Percentiles rank a stretch among this genome's conserved stretches.
Conservation (phyloP, 2,113 vertebrate genomes). For the Ailuropoda melanoleuca region DNA sequence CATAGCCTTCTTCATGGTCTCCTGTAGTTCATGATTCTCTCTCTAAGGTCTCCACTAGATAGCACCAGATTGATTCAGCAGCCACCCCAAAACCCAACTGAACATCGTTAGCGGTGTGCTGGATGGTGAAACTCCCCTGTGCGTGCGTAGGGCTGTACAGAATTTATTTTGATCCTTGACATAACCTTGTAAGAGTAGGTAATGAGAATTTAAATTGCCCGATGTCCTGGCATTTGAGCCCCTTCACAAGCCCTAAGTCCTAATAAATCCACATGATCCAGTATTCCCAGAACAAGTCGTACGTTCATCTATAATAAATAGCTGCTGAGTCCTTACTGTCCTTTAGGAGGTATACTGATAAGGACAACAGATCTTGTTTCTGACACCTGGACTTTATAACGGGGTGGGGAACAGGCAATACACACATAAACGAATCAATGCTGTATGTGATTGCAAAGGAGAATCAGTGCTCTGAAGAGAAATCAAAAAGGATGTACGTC, state of each 20-base stretch:
- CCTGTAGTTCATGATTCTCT: neutral
- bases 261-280: neutral
- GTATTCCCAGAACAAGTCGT: neutral
- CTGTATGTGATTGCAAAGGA: neutral
- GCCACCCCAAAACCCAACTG: neutral
- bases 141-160: neutral
- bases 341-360: neutral
- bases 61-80: neutral
- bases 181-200: neutral
- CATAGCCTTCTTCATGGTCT: neutral
- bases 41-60: neutral
- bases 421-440: neutral
- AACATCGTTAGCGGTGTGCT: neutral
- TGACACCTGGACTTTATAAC: neutral
- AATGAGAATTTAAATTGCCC: neutral
- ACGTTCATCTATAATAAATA: neutral
- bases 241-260: neutral
- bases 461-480: neutral
- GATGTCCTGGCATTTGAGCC: neutral
- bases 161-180: neutral
- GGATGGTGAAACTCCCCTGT: neutral
- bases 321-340: neutral
- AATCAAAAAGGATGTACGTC: neutral
- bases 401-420: neutral
- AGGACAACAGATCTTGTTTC: neutral